phyloP scores from a whole-genome alignment of 2,888 invertebrate genomes.

The Metallyticus violacea region DNA sequence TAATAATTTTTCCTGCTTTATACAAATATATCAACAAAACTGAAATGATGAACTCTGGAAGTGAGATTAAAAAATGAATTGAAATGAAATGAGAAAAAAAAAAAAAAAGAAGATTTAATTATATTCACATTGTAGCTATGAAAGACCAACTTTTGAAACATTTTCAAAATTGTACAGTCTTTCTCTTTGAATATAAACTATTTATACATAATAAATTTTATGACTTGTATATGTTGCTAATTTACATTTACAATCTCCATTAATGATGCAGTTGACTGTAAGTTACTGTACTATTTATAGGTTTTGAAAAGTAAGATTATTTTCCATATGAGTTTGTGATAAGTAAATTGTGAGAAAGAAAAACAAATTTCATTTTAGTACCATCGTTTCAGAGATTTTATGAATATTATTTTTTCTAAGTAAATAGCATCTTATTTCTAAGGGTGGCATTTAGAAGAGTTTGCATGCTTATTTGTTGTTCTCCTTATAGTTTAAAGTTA shows the following conservation, averaged over 20 bases:
- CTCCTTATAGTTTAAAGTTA: background rate
- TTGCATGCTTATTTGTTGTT: background rate
- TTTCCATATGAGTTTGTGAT: background rate
- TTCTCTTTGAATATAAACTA: background rate
- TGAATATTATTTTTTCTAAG: background rate
- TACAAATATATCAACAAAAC: background rate
- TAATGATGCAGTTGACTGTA: background rate
- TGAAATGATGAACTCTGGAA: background rate
- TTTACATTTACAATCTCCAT: background rate
- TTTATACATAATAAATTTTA: background rate
- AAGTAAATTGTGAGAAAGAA: background rate
- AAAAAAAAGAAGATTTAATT: no score
- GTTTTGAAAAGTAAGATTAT: background rate
- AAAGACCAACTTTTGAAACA: background rate
- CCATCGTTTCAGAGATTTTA: background rate
- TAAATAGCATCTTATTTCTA: background rate
- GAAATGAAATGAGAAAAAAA: no score
- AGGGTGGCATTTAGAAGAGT: background rate
- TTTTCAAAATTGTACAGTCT: background rate
- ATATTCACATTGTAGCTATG: background rate
- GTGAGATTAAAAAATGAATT: no score
- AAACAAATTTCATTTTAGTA: background rate
- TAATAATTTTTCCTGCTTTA: background rate
- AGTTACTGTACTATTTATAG: background rate
- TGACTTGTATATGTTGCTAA: background rate